These are phyloP conservation scores for Meta bourneti DNA, from an alignment of 2,888 invertebrate genomes.

Conservation along the genomic window DNA sequence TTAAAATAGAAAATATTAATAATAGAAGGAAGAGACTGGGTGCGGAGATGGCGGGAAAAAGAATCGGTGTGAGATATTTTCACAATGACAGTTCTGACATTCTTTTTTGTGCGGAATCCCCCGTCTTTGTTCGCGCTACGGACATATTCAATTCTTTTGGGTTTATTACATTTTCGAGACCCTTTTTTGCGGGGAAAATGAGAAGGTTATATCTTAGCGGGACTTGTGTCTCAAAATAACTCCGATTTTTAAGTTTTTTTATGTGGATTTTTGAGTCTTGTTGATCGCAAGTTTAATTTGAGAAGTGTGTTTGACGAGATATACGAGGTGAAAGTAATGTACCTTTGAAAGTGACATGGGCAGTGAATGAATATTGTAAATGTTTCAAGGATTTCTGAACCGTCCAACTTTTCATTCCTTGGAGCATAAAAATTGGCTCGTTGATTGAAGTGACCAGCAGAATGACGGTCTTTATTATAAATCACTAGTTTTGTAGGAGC, in stretches of 20 bases:
- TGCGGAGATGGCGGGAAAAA: background rate
- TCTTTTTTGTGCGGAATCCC: background rate
- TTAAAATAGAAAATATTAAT: constrained; percentile 71
- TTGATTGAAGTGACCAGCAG: too few relatives aligned
- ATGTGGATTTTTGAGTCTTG: background rate
- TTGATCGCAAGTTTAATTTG: background rate
- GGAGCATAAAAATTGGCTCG: too few relatives aligned
- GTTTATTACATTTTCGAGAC: background rate
- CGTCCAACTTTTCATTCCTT: too few relatives aligned
- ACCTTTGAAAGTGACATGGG: too few relatives aligned
- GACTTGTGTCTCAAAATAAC: background rate
- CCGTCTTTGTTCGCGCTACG: background rate
- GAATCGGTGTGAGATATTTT: constrained; percentile 2
- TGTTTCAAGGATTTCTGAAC: too few relatives aligned
- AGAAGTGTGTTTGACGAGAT: background rate
- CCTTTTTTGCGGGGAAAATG: background rate
- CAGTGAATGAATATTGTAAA: too few relatives aligned
- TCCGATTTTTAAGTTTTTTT: background rate
- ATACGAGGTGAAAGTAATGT: too few relatives aligned
- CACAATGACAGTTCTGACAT: constrained; percentile 50
- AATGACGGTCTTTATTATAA: too few relatives aligned
- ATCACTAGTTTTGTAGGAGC: too few relatives aligned
- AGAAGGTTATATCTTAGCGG: background rate
- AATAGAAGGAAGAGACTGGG: constrained; percentile 16
- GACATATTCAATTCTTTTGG: background rate